phyloP scores from a whole-genome alignment of 30 jellyfish, hydroid and myxozoan species.

The Morbakka virulenta region DNA sequence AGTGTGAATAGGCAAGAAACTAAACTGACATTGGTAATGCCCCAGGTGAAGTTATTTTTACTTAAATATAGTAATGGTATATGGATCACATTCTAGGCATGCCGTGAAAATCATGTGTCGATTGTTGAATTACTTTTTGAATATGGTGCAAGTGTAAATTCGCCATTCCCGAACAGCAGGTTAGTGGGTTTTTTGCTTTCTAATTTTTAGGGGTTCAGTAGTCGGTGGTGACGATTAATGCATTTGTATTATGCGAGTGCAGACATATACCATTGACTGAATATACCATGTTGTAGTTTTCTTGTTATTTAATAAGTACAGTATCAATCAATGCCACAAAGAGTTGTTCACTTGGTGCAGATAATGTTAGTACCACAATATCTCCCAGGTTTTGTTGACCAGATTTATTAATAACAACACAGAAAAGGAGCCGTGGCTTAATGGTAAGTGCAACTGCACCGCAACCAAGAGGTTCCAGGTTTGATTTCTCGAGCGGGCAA shows the following conservation, averaged over 20 bases:
- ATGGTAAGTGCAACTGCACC: too few relatives aligned
- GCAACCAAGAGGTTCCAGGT: too few relatives aligned
- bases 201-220: background rate
- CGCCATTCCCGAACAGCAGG: constrained; percentile 97
- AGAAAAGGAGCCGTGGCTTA: too few relatives aligned
- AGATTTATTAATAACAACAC: too few relatives aligned
- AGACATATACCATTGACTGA: background rate
- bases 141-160: constrained; percentile 92
- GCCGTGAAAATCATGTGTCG: constrained; percentile 94
- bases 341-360: too few relatives aligned
- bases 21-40: too few relatives aligned
- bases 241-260: background rate
- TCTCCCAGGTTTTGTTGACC: too few relatives aligned
- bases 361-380: too few relatives aligned
- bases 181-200: background rate
- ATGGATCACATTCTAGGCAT: constrained; percentile 71
- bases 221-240: background rate
- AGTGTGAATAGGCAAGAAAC: too few relatives aligned
- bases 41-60: too few relatives aligned
- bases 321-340: too few relatives aligned
- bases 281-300: background rate
- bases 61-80: background rate
- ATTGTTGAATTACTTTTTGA: constrained; percentile 74
- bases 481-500: too few relatives aligned
- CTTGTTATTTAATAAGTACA: background rate